phyloP scores from a whole-genome alignment of 2,113 vertebrate species.

The Corapipo altera region DNA sequence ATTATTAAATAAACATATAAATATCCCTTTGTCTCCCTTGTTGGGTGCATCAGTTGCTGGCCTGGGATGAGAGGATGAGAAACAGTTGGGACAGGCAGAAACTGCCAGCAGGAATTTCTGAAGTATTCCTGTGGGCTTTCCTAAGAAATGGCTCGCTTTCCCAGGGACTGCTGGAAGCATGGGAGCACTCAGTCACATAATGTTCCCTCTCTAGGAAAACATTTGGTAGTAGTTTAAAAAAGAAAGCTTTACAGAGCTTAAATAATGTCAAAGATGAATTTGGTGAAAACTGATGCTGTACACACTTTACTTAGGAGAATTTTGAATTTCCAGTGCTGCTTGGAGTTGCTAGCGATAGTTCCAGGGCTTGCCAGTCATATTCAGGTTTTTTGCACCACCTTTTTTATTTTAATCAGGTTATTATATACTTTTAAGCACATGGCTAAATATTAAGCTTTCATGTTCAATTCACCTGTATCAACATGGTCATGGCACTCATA shows the following conservation, averaged over 20 bases:
- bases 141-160: slow-evolving; percentile 8
- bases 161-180: neutral
- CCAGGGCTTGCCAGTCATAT: neutral
- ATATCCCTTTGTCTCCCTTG: neutral
- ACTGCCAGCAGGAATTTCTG: neutral
- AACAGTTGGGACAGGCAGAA: neutral
- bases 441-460: neutral
- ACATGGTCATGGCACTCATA: neutral
- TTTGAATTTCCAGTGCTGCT: neutral
- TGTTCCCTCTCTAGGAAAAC: slow-evolving; percentile 60
- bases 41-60: neutral
- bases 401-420: neutral
- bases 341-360: neutral
- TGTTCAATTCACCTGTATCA: neutral
- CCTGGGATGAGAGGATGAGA: neutral
- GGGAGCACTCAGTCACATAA: neutral
- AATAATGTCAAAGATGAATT: neutral
- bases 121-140: slow-evolving; percentile 49
- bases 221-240: slow-evolving; percentile 57
- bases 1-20: neutral
- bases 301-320: neutral
- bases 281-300: neutral
- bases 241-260: slow-evolving; percentile 29
- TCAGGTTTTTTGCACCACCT: neutral
- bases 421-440: neutral